A percentile compares a stretch with the other conserved stretches of the same genome.
Conservation (phyloP, 2,888 invertebrate genomes). For the Calameuta pallipes region DNA sequence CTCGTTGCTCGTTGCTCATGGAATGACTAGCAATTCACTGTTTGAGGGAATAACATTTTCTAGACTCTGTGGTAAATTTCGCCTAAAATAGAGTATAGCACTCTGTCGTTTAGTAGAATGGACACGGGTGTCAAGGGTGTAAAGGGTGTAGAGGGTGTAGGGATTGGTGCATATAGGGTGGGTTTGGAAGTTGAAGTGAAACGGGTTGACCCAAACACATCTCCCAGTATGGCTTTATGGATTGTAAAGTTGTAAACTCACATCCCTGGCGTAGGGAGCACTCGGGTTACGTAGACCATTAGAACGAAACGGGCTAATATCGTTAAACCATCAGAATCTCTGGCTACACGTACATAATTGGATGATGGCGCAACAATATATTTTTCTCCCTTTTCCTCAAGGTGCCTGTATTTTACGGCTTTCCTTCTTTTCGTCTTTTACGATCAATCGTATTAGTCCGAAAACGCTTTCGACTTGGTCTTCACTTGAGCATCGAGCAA, state of each 20-base stretch:
- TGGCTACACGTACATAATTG: conserved; percentile 28
- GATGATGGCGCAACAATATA: not conserved
- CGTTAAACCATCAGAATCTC: conserved; percentile 31
- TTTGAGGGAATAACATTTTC: not conserved
- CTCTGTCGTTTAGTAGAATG: not conserved
- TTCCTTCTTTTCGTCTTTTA: not conserved
- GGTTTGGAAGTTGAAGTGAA: not conserved
- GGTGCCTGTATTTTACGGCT: not conserved
- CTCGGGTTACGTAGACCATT: conserved; percentile 37
- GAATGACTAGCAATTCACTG: not conserved
- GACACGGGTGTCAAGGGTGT: not conserved
- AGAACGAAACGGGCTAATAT: conserved; percentile 40
- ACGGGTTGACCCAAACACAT: conserved; percentile 44
- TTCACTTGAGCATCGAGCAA: not conserved
- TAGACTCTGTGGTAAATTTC: not conserved
- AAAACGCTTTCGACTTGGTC: not conserved
- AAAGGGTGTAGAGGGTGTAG: not conserved
- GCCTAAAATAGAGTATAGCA: not conserved
- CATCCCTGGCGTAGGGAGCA: conserved; percentile 19
- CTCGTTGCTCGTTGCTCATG: conserved; percentile 22
- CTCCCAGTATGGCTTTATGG: conserved; percentile 43
- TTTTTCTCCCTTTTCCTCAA: not conserved
- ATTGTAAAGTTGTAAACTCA: conserved; percentile 54
- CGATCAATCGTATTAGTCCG: not conserved
- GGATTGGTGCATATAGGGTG: not conserved